These are phyloP conservation scores for Centruroides vittatus DNA, from an alignment of 1,140 invertebrate species.

Conservation along the genomic window DNA sequence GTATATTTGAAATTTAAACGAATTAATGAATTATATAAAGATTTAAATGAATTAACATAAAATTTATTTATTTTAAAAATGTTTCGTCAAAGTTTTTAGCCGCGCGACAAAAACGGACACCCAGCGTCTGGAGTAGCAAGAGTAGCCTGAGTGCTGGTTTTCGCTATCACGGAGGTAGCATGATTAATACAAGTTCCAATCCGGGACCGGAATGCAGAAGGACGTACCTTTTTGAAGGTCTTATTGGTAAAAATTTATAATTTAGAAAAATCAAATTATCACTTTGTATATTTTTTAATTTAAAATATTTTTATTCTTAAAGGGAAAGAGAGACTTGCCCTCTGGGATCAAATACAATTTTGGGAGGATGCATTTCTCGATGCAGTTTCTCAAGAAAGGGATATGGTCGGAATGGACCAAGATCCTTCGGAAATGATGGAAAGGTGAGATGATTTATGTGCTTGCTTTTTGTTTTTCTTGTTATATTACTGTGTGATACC, in stretches of 20 bases:
- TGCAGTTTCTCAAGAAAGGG: conserved; percentile 94
- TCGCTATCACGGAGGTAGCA: conserved; percentile 70
- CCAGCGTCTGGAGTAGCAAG: conserved; percentile 83
- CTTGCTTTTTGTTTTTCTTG: too few relatives aligned
- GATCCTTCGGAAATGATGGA: conserved; percentile 99
- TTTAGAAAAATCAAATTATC: too few relatives aligned
- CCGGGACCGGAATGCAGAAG: conserved; percentile 68
- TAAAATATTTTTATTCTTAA: conserved; percentile 12
- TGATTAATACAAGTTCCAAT: conserved; percentile 62
- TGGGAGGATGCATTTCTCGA: conserved; percentile 99
- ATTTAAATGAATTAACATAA: not conserved
- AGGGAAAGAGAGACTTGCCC: conserved; percentile 57
- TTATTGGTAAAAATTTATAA: conserved; percentile 12
- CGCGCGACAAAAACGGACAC: conserved; percentile 46
- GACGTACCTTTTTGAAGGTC: conserved; percentile 83
- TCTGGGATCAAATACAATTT: conserved; percentile 99
- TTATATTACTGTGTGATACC: too few relatives aligned
- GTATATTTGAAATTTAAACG: conserved; percentile 26
- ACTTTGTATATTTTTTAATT: too few relatives aligned
- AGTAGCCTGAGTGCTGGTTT: conserved; percentile 76
- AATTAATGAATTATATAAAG: conserved; percentile 11
- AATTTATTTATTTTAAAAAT: not conserved
- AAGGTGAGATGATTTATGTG: conserved; percentile 36
- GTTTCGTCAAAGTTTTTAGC: conserved; percentile 7
- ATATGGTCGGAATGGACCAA: conserved; percentile 99